These are phyloP conservation scores for Athripsodes cinereus DNA, from an alignment of 2,888 invertebrate genomes.

Conservation along the genomic window DNA sequence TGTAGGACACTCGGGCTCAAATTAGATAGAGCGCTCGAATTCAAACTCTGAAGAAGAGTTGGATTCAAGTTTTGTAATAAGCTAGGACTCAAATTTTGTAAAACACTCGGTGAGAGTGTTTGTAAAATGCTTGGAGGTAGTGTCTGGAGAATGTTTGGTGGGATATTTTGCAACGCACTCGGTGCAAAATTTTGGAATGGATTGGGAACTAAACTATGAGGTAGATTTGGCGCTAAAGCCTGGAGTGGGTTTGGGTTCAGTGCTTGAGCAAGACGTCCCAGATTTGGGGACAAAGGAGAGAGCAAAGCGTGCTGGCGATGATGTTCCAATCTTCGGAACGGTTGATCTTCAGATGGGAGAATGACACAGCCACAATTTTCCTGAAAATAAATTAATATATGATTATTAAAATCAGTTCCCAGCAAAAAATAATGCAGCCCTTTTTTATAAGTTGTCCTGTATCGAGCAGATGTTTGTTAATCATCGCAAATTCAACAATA, in stretches of 20 bases:
- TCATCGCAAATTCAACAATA: no score
- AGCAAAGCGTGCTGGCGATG: conserved; percentile 79
- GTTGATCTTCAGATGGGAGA: conserved; percentile 65
- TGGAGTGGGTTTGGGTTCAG: conserved; percentile 34
- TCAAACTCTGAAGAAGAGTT: conserved; percentile 30
- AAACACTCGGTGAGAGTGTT: conserved; percentile 38
- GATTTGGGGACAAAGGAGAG: conserved; percentile 53
- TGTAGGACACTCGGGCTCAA: conserved; percentile 36
- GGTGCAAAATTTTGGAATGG: conserved; percentile 41
- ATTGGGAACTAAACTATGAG: conserved; percentile 39
- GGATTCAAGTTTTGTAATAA: conserved; percentile 21
- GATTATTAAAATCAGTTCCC: no score
- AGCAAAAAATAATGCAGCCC: no score
- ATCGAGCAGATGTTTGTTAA: no score
- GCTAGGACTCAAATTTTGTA: conserved; percentile 18
- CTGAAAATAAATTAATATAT: conserved; percentile 47
- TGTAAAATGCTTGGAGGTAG: conserved; percentile 47
- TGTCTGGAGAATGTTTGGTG: conserved; percentile 35
- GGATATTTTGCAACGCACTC: conserved; percentile 39
- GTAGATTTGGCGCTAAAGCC: conserved; percentile 13
- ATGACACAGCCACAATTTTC: conserved; percentile 78
- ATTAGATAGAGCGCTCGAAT: conserved; percentile 40
- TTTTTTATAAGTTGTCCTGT: no score
- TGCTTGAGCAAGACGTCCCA: conserved; percentile 51
- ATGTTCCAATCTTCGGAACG: conserved; percentile 76